Evolutionary conservation across 2,888 invertebrate genomes (phyloP).

Genomic region (Drosophila subquinaria): DNA sequence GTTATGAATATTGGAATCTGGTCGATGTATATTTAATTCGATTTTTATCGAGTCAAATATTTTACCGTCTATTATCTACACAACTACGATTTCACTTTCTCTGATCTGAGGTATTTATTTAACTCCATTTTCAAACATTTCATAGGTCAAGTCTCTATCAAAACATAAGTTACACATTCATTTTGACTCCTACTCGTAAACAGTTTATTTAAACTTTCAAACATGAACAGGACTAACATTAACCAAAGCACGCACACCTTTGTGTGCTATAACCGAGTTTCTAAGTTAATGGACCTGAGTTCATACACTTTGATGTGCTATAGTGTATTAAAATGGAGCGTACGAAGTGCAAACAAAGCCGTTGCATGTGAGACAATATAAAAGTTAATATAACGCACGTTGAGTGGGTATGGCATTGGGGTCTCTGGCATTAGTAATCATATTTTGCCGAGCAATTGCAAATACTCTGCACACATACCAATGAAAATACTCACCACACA

Average conservation of each 20-base stretch:
- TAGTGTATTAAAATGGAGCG: constrained; percentile 46
- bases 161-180: background rate
- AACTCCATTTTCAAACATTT: too few species aligned
- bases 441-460: constrained; percentile 76
- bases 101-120: too few species aligned
- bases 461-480: constrained; percentile 51
- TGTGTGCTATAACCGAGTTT: background rate
- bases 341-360: constrained; percentile 55
- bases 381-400: constrained; percentile 67
- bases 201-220: background rate
- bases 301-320: constrained; percentile 10
- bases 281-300: constrained; percentile 23
- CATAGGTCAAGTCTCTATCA: too few species aligned
- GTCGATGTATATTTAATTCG: too few species aligned
- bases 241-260: background rate
- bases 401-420: constrained; percentile 48
- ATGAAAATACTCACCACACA: constrained; percentile 21
- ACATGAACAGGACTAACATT: background rate
- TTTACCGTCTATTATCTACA: too few species aligned
- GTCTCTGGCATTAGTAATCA: constrained; percentile 78
- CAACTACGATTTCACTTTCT: too few species aligned
- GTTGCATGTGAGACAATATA: constrained; percentile 45
- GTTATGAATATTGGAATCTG: too few species aligned
- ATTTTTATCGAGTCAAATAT: background rate
- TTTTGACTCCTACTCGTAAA: background rate